phyloP scores from a whole-genome alignment of 2,797 vertebrate genomes.

The Pristis pectinata region DNA sequence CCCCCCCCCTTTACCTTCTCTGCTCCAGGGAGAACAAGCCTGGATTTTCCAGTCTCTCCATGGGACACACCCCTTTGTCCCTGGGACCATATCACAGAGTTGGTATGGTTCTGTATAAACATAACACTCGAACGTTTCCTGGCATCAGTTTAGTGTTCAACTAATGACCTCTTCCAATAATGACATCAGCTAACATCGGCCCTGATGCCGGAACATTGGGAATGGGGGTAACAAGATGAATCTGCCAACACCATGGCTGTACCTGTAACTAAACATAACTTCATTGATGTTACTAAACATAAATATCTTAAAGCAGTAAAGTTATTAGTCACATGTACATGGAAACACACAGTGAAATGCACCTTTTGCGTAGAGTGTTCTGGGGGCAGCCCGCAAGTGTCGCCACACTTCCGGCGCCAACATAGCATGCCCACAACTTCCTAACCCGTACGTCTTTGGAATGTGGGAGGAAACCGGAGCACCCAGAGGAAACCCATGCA shows the following conservation, averaged over 20 bases:
- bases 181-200: neutral
- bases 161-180: neutral
- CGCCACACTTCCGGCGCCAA: too few relatives aligned
- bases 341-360: too few relatives aligned
- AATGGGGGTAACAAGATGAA: neutral
- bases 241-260: neutral
- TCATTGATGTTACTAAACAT: too few relatives aligned
- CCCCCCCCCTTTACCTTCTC: neutral
- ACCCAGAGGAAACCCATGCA: too few relatives aligned
- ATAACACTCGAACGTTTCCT: neutral
- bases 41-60: neutral
- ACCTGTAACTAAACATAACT: neutral
- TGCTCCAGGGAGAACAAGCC: neutral
- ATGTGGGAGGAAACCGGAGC: too few relatives aligned
- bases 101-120: neutral
- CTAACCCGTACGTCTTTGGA: too few relatives aligned
- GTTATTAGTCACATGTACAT: too few relatives aligned
- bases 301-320: too few relatives aligned
- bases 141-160: neutral
- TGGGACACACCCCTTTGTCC: too few relatives aligned
- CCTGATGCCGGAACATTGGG: neutral
- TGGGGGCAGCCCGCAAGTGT: too few relatives aligned
- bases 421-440: too few relatives aligned
- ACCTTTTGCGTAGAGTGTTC: too few relatives aligned
- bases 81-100: neutral